Evolutionary conservation across 2,797 vertebrate species (phyloP).

Genomic region (Erithacus rubecula): DNA sequence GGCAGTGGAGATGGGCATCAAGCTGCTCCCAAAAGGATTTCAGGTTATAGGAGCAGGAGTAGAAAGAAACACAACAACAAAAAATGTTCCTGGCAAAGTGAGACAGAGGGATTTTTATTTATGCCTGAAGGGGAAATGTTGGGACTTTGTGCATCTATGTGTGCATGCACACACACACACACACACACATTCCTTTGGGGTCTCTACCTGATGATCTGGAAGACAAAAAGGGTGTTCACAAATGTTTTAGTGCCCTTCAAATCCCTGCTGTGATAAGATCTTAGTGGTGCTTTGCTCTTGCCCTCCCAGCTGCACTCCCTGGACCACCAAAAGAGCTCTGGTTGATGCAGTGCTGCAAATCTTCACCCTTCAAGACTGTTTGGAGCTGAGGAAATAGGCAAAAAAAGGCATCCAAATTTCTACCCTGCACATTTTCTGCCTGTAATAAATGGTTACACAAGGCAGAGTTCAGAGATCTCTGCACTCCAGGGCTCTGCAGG

Average conservation of each 20-base stretch:
- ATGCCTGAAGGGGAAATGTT: not conserved
- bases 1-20: not conserved
- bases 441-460: not conserved
- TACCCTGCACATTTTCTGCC: not conserved
- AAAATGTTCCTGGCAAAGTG: not conserved
- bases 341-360: not conserved
- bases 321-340: constrained; percentile 15
- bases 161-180: fast-evolving
- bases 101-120: not conserved
- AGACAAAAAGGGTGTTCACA: not conserved
- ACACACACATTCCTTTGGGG: not conserved
- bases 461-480: constrained; percentile 28
- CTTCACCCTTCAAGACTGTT: not conserved
- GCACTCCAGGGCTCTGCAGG: not conserved
- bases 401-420: not conserved
- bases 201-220: not conserved
- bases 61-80: not conserved
- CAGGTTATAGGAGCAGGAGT: not conserved
- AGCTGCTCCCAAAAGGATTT: not conserved
- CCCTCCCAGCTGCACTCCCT: not conserved
- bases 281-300: not conserved
- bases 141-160: not conserved
- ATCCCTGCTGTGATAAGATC: not conserved
- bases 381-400: not conserved
- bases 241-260: not conserved